Conservation (phyloP, 2,113 vertebrate species). For the Tonatia bakeri region DNA sequence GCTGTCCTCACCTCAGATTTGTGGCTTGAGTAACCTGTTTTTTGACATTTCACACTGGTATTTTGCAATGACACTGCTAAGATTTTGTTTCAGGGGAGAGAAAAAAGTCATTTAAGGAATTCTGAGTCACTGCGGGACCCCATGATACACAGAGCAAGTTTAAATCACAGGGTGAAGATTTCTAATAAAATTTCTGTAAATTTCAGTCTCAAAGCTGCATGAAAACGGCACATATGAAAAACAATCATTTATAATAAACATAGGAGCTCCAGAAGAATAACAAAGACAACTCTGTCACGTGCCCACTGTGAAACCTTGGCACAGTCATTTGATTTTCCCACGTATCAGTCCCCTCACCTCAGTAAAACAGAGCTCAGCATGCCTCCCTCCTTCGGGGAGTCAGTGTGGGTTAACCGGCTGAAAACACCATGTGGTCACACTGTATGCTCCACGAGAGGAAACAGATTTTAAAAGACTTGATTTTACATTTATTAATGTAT, state of each 20-base stretch:
- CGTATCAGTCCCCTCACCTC: not conserved
- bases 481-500: not conserved
- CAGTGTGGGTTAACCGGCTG: fast-evolving
- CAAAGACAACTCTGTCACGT: not conserved
- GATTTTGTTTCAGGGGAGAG: constrained; percentile 47
- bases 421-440: not conserved
- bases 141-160: not conserved
- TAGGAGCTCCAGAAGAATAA: not conserved
- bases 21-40: constrained; percentile 17
- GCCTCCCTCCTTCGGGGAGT: not conserved
- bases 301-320: not conserved
- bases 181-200: constrained; percentile 24
- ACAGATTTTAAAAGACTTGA: not conserved
- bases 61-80: constrained; percentile 32
- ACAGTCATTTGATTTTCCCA: not conserved
- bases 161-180: not conserved
- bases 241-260: not conserved
- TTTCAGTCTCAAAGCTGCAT: not conserved
- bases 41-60: constrained; percentile 25
- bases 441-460: not conserved
- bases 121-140: not conserved
- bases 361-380: not conserved
- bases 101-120: constrained; percentile 1
- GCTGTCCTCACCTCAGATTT: not conserved
- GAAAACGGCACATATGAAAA: constrained; percentile 8